Percentiles rank a stretch among this genome's conserved stretches.
phyloP scores from a whole-genome alignment of 2,888 invertebrate species.

The Brachycybe producta region DNA sequence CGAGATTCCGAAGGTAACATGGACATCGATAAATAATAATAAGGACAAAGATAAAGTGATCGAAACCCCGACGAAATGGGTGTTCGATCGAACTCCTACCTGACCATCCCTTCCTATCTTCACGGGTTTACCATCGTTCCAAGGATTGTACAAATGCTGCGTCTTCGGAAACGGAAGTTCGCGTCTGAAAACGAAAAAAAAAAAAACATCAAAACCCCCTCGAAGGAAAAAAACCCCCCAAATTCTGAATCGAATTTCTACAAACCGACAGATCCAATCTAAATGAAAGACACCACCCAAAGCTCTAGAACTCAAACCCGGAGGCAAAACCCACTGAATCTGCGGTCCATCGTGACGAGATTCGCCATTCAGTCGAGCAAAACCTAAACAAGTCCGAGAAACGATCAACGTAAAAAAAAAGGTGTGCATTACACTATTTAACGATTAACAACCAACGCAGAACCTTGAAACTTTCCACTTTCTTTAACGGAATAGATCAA shows the following conservation, averaged over 20 bases:
- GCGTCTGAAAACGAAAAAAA: slow-evolving; percentile 42
- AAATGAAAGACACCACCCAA: slow-evolving; percentile 91
- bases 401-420: slow-evolving; percentile 40
- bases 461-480: slow-evolving; percentile 65
- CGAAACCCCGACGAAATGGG: too few species aligned
- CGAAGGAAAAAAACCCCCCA: slow-evolving; percentile 11
- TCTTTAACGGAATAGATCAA: slow-evolving; percentile 95
- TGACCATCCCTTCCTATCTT: slow-evolving; percentile 96
- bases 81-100: too few species aligned
- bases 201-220: neutral
- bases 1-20: too few species aligned
- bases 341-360: slow-evolving; percentile 80
- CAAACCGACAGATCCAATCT: slow-evolving; percentile 88
- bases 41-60: too few species aligned
- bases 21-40: too few species aligned
- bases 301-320: slow-evolving; percentile 80
- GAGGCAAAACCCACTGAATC: slow-evolving; percentile 85
- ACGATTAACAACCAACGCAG: neutral
- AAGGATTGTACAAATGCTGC: slow-evolving; percentile 84
- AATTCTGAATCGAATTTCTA: neutral
- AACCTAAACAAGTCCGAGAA: slow-evolving; percentile 46
- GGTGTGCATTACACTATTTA: slow-evolving; percentile 1
- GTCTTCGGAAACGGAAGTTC: slow-evolving; percentile 87
- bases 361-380: slow-evolving; percentile 77
- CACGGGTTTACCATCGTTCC: slow-evolving; percentile 97